Evolutionary conservation across 2,113 vertebrate genomes (phyloP), one percentile per base, ranked within the genome.

Genomic region (Ellobius talpinus): DNA sequence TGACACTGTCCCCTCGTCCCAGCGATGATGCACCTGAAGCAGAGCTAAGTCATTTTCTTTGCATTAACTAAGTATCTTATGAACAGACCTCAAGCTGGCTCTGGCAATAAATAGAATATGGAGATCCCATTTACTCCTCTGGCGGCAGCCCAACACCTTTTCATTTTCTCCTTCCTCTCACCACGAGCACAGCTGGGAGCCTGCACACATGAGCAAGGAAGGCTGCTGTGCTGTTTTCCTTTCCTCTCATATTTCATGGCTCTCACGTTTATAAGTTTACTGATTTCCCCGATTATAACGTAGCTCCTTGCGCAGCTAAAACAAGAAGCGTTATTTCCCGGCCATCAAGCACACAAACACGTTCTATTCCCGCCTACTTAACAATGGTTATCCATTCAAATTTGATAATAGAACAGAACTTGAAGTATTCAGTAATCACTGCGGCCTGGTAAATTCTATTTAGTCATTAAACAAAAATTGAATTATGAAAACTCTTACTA

Each of bases 91-190:
- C 97, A 97, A 97, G 97, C 86, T 95, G 94, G 84, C 84, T 96
- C 77, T 55, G 89, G 96, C 95, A 96, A 73, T 97, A 97, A 96
- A 88, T 90, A 88, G 79, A 96, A 97, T 96, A 97, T 88, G 96
- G 95, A 78, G 98, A 96, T 97, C 97, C 95, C 96, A 97, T 97
- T 96, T 95, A 93, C 87, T 97, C 90, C 88, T 78, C 90, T 97
- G 97, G 96, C 96, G 97, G 94, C 72, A 81, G 93, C 94, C 96
- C 96, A 98, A 3, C 55, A 61, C 89, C 77, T 95, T 96, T 98
- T 93, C 97, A 84, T 91, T 97, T 74, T 95, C 33, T n/a, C 33
- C 36, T 89, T 61, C 63, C n/a, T 63, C 55, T 31, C 84, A 91
- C 87, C 93, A 74, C 87, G 86, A 95, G 96, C 82, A 91, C 96